Conservation (phyloP, 2,888 invertebrate genomes). For the Hartigia nigra region DNA sequence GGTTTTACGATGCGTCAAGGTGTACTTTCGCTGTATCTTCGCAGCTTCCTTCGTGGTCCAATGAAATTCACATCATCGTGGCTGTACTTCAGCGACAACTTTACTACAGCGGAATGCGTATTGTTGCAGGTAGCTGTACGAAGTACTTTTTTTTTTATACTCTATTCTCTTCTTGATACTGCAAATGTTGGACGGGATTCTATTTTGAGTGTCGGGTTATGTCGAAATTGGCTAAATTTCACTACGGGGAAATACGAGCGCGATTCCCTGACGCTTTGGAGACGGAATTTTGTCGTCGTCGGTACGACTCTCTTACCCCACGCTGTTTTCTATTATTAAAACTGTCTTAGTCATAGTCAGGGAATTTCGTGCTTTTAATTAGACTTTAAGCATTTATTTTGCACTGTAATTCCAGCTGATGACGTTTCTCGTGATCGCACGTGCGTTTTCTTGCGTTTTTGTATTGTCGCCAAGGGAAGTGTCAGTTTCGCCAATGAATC, state of each 20-base stretch:
- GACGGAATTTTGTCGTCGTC: background rate
- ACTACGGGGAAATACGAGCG: background rate
- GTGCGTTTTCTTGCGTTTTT: slow-evolving; percentile 7
- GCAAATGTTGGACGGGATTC: background rate
- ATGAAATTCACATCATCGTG: no score
- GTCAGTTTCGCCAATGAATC: slow-evolving; percentile 16
- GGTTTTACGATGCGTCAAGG: background rate
- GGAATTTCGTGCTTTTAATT: background rate
- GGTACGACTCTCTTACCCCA: background rate
- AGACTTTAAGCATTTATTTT: background rate
- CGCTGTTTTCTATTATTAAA: background rate
- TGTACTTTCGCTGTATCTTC: background rate
- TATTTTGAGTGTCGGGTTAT: background rate
- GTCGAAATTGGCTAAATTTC: background rate
- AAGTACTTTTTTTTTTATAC: background rate
- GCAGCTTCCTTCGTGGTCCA: no score
- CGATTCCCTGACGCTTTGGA: background rate
- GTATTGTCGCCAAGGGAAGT: slow-evolving; percentile 40
- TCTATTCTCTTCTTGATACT: background rate
- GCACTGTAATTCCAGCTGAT: background rate
- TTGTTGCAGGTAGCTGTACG: background rate
- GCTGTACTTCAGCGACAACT: background rate
- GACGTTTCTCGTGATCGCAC: background rate
- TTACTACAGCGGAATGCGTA: background rate
- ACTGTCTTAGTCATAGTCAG: background rate